Evolutionary conservation across 2,113 vertebrate species (phyloP), one percentile per base, ranked within the genome.

Genomic region (Halichoerus grypus): DNA sequence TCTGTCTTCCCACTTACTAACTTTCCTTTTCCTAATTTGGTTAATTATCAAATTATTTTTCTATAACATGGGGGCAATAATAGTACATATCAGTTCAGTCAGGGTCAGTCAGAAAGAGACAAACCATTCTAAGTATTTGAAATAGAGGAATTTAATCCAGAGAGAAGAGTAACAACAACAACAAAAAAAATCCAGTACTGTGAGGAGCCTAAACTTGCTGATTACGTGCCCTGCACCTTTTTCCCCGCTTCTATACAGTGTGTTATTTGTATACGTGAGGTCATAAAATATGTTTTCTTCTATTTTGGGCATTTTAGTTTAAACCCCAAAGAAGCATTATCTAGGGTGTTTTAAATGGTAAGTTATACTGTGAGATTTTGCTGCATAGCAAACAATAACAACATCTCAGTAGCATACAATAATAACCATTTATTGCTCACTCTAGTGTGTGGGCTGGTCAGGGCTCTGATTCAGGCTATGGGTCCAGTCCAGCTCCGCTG

Each of bases 231-330:
- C 81, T 22, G 8, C 24, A 2, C 46, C 11, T 39, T 51, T 18
- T 11, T 18, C 63, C 79, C 31, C 2, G 39, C 10, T 55, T 67
- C 28, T 77, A 18, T 69, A 71, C 84, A 85, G 2, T 55, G 63
- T 31, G 21, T 22, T 83, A 18, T 26, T 88, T 36, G 1, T 8
- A 15, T 10, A 26, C 4, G 22, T 15, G 33, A 8, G 59, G 21
- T 53, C n/a, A 74, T 49, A 53, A 94, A 22, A 57, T 57, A 76
- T 63, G 21, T 77, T 63, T 81, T 57, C 11, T 51, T 77, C n/a
- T 87, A 31, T n/a, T 57, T 93, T 83, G 57, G 22, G 36, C 24
- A 65, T 92, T 39, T 88, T 67, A 24, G 74, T 61, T 77, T 53
- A 72, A 67, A 80, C 22, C 59, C 18, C 49, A 72, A 93, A 71